Conservation (phyloP, 2,888 invertebrate species). For the Esperia sulphurella region DNA sequence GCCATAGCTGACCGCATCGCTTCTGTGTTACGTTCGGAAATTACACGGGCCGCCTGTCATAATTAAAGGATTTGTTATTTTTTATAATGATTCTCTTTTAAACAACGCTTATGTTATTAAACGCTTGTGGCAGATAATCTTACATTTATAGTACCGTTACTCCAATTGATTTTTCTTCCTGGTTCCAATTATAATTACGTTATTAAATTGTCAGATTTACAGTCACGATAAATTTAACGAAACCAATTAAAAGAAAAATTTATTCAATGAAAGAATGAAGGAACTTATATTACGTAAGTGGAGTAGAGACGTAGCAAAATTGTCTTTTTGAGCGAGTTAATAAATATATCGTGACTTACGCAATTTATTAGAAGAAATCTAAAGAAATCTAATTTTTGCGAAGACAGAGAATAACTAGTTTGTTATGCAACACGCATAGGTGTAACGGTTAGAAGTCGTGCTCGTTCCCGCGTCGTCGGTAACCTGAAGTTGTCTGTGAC, state of each 20-base stretch:
- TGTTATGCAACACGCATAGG: conserved; percentile 38
- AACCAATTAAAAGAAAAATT: conserved; percentile 4
- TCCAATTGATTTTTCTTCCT: conserved; percentile 4
- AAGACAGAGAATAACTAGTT: conserved; percentile 9
- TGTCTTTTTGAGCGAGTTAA: conserved; percentile 12
- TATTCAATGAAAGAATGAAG: background rate
- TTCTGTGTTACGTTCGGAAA: conserved; percentile 28
- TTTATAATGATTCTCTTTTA: background rate
- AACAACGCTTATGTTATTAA: background rate
- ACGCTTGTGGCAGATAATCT: too few relatives aligned
- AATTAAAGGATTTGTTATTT: background rate
- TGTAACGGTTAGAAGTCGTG: conserved; percentile 32
- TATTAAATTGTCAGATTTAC: conserved; percentile 3
- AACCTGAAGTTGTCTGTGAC: conserved; percentile 37
- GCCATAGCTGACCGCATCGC: conserved; percentile 30
- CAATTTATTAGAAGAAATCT: conserved; percentile 22
- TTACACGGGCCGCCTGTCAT: background rate
- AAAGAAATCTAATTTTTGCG: conserved; percentile 13
- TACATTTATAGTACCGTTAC: background rate
- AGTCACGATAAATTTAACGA: conserved; percentile 8
- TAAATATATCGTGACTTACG: conserved; percentile 24
- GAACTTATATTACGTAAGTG: conserved; percentile 6
- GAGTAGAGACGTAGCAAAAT: background rate
- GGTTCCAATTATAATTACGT: conserved; percentile 1
- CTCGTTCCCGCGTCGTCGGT: conserved; percentile 18